A percentile compares a stretch with the other conserved stretches of the same genome.
These are phyloP conservation scores for Cactoblastis cactorum DNA, from an alignment of 2,888 invertebrate genomes.

Conservation along the genomic window DNA sequence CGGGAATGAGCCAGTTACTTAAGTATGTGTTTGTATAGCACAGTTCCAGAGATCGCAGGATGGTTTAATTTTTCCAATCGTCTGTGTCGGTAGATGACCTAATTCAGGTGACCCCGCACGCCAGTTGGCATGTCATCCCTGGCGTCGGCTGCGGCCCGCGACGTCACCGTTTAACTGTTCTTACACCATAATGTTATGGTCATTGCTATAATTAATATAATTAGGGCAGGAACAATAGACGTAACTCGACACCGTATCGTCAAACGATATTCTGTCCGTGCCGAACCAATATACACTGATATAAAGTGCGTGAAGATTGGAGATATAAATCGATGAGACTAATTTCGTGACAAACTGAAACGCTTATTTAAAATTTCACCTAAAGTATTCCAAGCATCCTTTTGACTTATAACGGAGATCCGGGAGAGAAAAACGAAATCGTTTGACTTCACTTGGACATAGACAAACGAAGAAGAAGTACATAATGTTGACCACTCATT, in stretches of 20 bases:
- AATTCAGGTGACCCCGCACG: constrained; percentile 5
- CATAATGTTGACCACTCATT: too few species aligned
- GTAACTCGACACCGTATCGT: background rate
- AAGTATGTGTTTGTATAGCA: too few species aligned
- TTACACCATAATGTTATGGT: background rate
- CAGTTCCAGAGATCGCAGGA: background rate
- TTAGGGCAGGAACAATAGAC: background rate
- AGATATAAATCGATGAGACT: too few species aligned
- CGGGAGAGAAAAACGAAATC: too few species aligned
- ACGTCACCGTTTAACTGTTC: background rate
- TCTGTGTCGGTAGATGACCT: background rate
- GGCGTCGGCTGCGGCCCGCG: constrained; percentile 1
- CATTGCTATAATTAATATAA: background rate
- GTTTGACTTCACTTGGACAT: too few species aligned
- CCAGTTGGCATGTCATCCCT: constrained; percentile 2
- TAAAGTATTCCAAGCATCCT: too few species aligned
- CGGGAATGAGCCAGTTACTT: too few species aligned
- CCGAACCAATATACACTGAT: background rate
- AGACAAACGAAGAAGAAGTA: too few species aligned
- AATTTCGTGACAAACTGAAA: too few species aligned
- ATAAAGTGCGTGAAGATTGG: too few species aligned
- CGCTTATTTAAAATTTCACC: too few species aligned
- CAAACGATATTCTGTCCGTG: background rate
- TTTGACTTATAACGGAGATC: too few species aligned
- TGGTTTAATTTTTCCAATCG: background rate